Conservation (phyloP, 1,140 invertebrate genomes). For the Cydia strobilella region DNA sequence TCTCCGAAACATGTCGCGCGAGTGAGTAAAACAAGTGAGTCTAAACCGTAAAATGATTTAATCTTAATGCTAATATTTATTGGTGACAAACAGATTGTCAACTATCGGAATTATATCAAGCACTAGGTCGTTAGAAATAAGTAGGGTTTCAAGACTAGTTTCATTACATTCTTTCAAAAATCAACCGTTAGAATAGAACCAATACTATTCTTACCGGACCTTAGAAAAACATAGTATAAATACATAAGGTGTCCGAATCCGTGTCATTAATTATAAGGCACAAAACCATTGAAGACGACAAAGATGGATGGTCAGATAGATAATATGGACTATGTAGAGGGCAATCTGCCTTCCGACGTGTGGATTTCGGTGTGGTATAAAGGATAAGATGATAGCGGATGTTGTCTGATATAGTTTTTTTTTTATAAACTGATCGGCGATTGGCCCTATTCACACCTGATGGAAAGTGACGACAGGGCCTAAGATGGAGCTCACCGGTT, state of each 20-base stretch:
- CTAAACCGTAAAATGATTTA: too few species aligned
- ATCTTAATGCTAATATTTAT: too few species aligned
- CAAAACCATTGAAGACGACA: conserved; percentile 30
- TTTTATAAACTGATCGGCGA: too few species aligned
- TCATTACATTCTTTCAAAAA: neutral
- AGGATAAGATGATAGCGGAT: neutral
- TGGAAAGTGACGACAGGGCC: too few species aligned
- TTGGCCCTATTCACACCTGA: too few species aligned
- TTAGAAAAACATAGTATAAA: neutral
- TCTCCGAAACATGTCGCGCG: too few species aligned
- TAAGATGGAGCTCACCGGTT: too few species aligned
- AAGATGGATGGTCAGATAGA: conserved; percentile 26
- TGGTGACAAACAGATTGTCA: too few species aligned
- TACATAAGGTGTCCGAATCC: conserved; percentile 27
- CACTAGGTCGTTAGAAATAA: neutral
- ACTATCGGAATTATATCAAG: too few species aligned
- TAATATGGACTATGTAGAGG: neutral
- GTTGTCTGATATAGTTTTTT: too few species aligned
- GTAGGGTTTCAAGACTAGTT: neutral
- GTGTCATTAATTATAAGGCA: conserved; percentile 31
- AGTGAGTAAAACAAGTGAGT: too few species aligned
- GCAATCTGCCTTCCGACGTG: neutral
- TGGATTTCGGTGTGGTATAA: neutral
- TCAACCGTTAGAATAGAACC: neutral
- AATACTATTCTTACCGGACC: neutral